Base-by-base conservation (phyloP, 2,888 invertebrate genomes). In the Watsonalla cultraria region DNA sequence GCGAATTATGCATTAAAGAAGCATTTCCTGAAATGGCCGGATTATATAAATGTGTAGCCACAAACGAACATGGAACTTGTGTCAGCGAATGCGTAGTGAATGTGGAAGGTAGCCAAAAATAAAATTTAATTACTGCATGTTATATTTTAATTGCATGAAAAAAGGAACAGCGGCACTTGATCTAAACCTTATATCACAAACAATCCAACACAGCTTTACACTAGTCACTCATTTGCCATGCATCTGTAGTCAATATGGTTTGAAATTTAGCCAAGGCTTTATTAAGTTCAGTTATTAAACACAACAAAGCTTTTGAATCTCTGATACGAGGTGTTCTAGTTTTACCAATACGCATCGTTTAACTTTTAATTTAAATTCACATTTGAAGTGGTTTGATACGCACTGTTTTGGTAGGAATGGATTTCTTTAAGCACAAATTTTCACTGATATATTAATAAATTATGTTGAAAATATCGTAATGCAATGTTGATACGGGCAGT, bases 11-110 rank as follows among this genome's bases (percentile, higher is more conserved):
- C 61, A 96, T 98, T 66, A 93, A 93, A 61, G 97, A 97, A 92
- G 97, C 96, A 52, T 96, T 96, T 74, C 96, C 96, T 11, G 98
- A 98, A 92, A 96, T 97, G 91, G 94, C 95, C 70, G 98, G 98
- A 56, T 94, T 93, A 78, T 98, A 98, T 80, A 93, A 93, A 57
- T 97, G 97, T 82, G 92, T 92, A 70, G 98, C 97, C 51, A 91
- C 92, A 52, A 98, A 98, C 86, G 93, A 94, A 70, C 93, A 95
- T 70, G 99, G 99, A 66, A 94, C 94, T 92, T 95, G 94, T 71
- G 92, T 93, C 77, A 96, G 95, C 74, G 93, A 94, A 78, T 93
- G 96, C 75, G 92, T 93, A 62, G 93, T 97, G 59, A 91, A 94
- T 70, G 95, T 97, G 67, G 97, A 97, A 94, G 95, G 96, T 96